Base-by-base conservation (phyloP, 2,888 invertebrate species). In the Diarsia dahlii region DNA sequence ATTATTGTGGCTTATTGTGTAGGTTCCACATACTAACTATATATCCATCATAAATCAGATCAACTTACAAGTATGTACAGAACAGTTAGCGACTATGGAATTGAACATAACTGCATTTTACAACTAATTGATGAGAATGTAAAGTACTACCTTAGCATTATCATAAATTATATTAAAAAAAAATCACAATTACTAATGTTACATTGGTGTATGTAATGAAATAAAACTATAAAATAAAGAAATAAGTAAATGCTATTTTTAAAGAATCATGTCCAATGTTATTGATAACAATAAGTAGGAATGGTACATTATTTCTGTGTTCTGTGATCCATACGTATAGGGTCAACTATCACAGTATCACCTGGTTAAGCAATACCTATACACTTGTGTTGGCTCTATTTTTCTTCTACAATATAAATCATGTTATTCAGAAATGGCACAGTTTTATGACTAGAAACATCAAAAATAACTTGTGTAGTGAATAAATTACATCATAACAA, bases 391-490 rank as follows among this genome's bases (percentile, higher is more conserved):
- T 10, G n/a, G 39, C 52, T 1, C 34, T 54, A 20, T 34, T 45
- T 48, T 28, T 45, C 2, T 52, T 76, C 1, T 45, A 28, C 18
- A 46, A 46, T 67, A 28, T 68, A 68, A 78, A 76, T 62, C 46
- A 76, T 48, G 15, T 64, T 65, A 64, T 56, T 28, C n/a, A 28
- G 28, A 74, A 74, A 77, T 81, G 77, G 81, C 81, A 77, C 77
- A 34, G 48, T n/a, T 80, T 50, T 46, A 50, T n/a, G 74, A 80
- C 80, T 80, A 80, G n/a, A 39, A 39, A 54, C 39, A 62, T 54
- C 8, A 48, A 71, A 74, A 46, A 46, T 9, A 45, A 69, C n/a
- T 65, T 58, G 39, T 28, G 20, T 39, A n/a, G 18, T 60, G 10
- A 60, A 39, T 60, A 78, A 8, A 48, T 23, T 64, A 50, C 12